Conservation (phyloP, 2,888 invertebrate genomes). For the Cryptocephalus moraei region DNA sequence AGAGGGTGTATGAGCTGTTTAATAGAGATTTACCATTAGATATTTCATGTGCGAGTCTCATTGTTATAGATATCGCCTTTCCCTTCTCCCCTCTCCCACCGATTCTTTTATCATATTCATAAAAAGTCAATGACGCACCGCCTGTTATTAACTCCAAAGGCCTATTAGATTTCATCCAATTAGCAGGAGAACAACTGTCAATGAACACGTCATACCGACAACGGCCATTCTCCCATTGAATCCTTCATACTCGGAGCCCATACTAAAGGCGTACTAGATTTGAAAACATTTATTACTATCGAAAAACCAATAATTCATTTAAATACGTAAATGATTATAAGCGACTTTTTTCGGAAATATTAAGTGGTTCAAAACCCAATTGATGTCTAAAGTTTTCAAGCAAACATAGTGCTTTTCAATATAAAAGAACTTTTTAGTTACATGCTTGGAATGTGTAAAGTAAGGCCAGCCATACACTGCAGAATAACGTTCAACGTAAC, state of each 20-base stretch:
- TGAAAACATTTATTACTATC: too few species aligned
- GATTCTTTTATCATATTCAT: conserved; percentile 20
- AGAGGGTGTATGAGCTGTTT: conserved; percentile 19
- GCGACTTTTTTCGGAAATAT: too few species aligned
- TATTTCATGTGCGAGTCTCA: conserved; percentile 26
- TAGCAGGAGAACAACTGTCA: conserved; percentile 21
- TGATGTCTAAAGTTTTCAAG: too few species aligned
- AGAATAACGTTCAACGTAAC: conserved; percentile 1
- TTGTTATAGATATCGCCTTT: conserved; percentile 19
- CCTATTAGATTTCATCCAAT: conserved; percentile 23
- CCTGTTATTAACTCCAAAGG: conserved; percentile 9
- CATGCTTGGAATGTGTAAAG: too few species aligned
- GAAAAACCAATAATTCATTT: background rate
- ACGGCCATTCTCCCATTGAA: too few species aligned
- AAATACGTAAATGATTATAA: background rate
- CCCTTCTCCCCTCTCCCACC: conserved; percentile 5
- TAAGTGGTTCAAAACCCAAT: too few species aligned
- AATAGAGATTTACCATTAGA: conserved; percentile 29
- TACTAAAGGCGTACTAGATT: too few species aligned
- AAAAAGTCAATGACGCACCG: conserved; percentile 19
- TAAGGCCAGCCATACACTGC: background rate
- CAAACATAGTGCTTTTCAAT: too few species aligned
- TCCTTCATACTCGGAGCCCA: too few species aligned
- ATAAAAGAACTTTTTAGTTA: too few species aligned
- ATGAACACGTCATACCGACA: background rate